These are phyloP conservation scores for Triplophysa dalaica DNA, from an alignment of 2,113 vertebrate species.

Conservation along the genomic window DNA sequence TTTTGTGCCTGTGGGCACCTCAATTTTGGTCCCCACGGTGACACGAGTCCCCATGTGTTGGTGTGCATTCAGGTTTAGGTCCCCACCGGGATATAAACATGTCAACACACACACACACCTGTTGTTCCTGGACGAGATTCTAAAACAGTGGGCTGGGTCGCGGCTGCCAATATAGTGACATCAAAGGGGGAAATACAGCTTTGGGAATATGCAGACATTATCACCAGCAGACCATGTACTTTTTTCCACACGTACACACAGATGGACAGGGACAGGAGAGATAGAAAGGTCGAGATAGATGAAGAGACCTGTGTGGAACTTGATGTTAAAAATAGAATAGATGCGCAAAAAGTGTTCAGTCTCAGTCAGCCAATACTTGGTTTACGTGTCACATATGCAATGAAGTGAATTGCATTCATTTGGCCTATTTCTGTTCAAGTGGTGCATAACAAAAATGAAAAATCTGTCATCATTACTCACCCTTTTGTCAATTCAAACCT, in stretches of 20 bases:
- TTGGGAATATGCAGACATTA: constrained; percentile 22
- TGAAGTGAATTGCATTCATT: constrained; percentile 20
- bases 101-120: constrained; percentile 3
- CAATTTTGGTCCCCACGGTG: too few relatives aligned
- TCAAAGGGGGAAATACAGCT: constrained; percentile 20
- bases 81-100: too few relatives aligned
- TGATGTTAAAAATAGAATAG: constrained; percentile 43
- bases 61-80: too few relatives aligned
- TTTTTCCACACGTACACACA: constrained; percentile 18
- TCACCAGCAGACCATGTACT: constrained; percentile 1
- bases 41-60: too few relatives aligned
- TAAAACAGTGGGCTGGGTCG: neutral
- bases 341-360: neutral
- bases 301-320: constrained; percentile 39
- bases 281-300: neutral
- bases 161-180: constrained; percentile 13
- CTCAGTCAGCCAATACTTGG: constrained; percentile 18
- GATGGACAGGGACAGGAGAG: constrained; percentile 8
- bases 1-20: too few relatives aligned
- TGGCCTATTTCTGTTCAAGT: neutral
- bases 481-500: too few relatives aligned
- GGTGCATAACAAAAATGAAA: too few relatives aligned
- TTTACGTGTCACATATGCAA: neutral
- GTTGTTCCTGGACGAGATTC: constrained; percentile 14
- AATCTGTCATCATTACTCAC: too few relatives aligned